These are phyloP conservation scores for Prunella himalayana DNA, from an alignment of 2,113 vertebrate species.

Conservation along the genomic window DNA sequence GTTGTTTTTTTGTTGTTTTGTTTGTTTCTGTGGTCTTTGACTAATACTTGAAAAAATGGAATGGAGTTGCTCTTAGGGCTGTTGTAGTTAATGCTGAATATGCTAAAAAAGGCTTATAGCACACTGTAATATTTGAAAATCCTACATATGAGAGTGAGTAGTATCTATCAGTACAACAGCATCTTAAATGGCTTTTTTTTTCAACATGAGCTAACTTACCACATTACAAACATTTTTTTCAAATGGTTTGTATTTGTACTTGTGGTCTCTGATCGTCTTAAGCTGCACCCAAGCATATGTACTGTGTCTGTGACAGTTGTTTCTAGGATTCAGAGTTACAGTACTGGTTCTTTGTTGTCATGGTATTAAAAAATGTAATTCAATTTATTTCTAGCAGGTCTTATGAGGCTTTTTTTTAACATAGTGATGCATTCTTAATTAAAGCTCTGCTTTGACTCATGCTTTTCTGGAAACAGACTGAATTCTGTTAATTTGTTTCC, in stretches of 20 bases:
- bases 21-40: background rate
- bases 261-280: background rate
- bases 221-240: background rate
- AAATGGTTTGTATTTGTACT: background rate
- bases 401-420: background rate
- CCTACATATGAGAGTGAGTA: background rate
- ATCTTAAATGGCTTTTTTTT: background rate
- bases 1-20: background rate
- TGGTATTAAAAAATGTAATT: background rate
- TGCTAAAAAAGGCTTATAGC: background rate
- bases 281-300: background rate
- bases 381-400: background rate
- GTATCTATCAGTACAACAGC: background rate
- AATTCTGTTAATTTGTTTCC: conserved; percentile 2
- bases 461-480: background rate
- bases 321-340: background rate
- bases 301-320: background rate
- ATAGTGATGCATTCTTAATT: background rate
- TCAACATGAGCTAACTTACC: background rate
- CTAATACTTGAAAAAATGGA: background rate
- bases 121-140: background rate
- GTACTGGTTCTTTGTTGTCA: background rate
- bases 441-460: background rate
- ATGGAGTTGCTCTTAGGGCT: background rate
- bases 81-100: background rate